phyloP scores from a whole-genome alignment of 2,888 invertebrate species.

The Pandemis corylana region DNA sequence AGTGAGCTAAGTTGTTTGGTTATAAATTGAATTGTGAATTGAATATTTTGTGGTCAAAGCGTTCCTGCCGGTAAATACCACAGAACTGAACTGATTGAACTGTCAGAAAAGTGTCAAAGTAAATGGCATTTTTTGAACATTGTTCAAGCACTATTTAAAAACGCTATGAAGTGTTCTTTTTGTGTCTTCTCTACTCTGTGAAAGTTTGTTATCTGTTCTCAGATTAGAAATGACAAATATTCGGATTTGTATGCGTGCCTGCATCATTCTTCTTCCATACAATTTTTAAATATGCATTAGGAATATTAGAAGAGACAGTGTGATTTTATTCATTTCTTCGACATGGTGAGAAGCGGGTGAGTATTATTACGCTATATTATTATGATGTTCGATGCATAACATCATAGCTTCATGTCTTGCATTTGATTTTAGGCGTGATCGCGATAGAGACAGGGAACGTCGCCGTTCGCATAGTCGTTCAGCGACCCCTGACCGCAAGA shows the following conservation, averaged over 20 bases:
- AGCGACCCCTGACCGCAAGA: constrained; percentile 82
- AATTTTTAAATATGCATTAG: constrained; percentile 16
- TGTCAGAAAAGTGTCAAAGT: not conserved
- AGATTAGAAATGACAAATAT: too few relatives aligned
- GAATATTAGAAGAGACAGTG: not conserved
- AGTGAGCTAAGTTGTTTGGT: not conserved
- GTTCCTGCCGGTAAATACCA: not conserved
- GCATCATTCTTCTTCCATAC: constrained; percentile 25
- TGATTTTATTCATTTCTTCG: not conserved
- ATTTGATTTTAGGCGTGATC: constrained; percentile 67
- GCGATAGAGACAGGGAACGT: constrained; percentile 77
- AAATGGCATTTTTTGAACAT: not conserved
- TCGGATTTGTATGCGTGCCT: constrained; percentile 12
- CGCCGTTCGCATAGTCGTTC: constrained; percentile 86
- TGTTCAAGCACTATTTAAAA: not conserved
- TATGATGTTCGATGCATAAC: not conserved
- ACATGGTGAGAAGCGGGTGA: constrained; percentile 78
- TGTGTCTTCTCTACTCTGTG: not conserved
- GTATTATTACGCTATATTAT: constrained; percentile 20
- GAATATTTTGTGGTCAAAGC: not conserved
- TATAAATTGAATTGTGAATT: not conserved
- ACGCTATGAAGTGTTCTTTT: not conserved
- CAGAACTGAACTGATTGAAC: not conserved
- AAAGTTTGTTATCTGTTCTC: too few relatives aligned
- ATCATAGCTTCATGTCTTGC: constrained; percentile 7